Conservation (phyloP, 2,797 vertebrate species). For the Bufotes viridis region DNA sequence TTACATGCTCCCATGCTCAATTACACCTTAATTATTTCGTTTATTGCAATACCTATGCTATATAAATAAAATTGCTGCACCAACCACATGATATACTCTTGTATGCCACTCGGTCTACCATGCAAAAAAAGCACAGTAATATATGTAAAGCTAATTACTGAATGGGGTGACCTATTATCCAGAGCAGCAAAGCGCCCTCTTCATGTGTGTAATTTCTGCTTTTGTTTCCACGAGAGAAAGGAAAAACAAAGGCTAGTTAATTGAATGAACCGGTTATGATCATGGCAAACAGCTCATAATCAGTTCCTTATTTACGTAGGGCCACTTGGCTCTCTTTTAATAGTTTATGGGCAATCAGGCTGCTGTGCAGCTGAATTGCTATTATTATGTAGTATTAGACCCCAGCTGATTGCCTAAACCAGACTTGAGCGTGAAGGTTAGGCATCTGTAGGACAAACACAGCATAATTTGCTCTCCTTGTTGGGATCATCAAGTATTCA, state of each 20-base stretch:
- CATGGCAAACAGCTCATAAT: constrained; percentile 28
- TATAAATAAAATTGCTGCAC: neutral
- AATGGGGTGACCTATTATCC: neutral
- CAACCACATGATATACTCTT: neutral
- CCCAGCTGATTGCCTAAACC: constrained; percentile 53
- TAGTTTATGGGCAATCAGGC: constrained; percentile 48
- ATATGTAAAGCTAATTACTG: constrained; percentile 7
- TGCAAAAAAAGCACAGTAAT: neutral
- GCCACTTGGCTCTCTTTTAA: constrained; percentile 38
- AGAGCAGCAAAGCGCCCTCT: constrained; percentile 4
- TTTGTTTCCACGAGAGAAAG: constrained; percentile 44
- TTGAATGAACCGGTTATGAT: constrained; percentile 23
- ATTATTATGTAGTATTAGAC: constrained; percentile 51
- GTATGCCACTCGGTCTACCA: neutral
- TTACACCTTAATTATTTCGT: neutral
- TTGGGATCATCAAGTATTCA: constrained; percentile 55
- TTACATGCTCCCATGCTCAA: neutral
- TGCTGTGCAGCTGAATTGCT: constrained; percentile 47
- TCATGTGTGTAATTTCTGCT: constrained; percentile 14
- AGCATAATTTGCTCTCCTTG: constrained; percentile 47
- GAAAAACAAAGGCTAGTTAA: constrained; percentile 41
- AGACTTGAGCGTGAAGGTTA: constrained; percentile 53
- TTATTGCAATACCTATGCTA: neutral
- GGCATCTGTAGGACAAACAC: constrained; percentile 45
- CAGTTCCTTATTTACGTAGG: constrained; percentile 47